Evolutionary conservation across 2,113 vertebrate species (phyloP).

Genomic region (Rutilus rutilus): DNA sequence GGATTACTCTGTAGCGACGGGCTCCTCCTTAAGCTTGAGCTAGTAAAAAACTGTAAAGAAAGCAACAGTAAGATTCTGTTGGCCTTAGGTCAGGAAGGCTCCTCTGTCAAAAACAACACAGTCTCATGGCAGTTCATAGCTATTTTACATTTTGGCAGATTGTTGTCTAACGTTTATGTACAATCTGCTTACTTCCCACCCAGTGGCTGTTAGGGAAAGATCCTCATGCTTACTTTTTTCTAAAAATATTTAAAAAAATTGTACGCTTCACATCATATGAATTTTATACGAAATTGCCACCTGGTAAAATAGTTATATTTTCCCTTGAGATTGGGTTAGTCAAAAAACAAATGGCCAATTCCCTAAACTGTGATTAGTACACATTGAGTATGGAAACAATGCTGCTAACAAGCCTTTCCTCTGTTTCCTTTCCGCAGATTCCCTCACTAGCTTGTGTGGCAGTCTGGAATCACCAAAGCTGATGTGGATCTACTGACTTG

Average conservation of each 20-base stretch:
- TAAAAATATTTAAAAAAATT: no score
- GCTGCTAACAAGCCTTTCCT: conserved; percentile 39
- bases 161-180: no score
- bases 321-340: no score
- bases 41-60: conserved; percentile 47
- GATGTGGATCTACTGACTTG: conserved; percentile 76
- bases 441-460: conserved; percentile 66
- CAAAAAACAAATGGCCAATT: conserved; percentile 39
- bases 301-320: no score
- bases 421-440: conserved; percentile 60
- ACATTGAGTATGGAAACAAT: conserved; percentile 49
- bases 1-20: conserved; percentile 60
- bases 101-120: conserved; percentile 16
- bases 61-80: conserved; percentile 43
- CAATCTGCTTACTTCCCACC: no score
- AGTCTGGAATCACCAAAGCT: conserved; percentile 67
- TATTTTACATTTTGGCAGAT: no score
- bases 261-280: no score
- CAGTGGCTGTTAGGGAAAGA: no score
- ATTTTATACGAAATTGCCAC: no score
- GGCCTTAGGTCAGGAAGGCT: conserved; percentile 34
- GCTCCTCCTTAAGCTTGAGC: conserved; percentile 58
- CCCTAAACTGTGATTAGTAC: conserved; percentile 46
- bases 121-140: no score
- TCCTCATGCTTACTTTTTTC: no score